These are phyloP conservation scores for Protonemura montana DNA, from an alignment of 2,888 invertebrate genomes.

Conservation along the genomic window DNA sequence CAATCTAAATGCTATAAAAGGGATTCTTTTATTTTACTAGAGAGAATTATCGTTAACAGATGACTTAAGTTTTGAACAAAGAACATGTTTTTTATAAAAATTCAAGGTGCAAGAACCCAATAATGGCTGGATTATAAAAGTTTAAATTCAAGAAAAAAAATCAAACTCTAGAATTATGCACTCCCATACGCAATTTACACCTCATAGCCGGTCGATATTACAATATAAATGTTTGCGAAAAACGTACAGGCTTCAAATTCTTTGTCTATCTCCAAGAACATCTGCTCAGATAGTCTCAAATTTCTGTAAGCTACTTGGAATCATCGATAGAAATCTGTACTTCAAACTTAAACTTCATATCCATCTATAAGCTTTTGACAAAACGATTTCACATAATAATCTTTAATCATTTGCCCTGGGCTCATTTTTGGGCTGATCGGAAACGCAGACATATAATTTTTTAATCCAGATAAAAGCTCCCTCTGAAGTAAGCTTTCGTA, in stretches of 20 bases:
- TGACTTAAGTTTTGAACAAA: too few species aligned
- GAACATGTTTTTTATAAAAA: too few species aligned
- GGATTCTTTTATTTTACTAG: too few species aligned
- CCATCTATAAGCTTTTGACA: not conserved
- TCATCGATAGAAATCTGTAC: not conserved
- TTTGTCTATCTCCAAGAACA: not conserved
- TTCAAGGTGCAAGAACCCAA: too few species aligned
- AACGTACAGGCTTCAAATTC: not conserved
- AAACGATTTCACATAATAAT: not conserved
- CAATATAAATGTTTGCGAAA: not conserved
- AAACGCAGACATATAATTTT: not conserved
- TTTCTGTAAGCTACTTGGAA: not conserved
- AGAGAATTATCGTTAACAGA: too few species aligned
- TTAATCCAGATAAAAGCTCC: constrained; percentile 12
- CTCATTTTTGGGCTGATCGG: not conserved
- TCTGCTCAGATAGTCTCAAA: not conserved
- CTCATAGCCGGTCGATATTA: not conserved
- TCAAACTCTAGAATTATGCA: not conserved
- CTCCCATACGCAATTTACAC: not conserved
- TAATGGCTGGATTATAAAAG: not conserved
- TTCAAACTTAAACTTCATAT: not conserved
- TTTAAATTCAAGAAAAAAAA: not conserved
- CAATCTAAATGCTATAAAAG: too few species aligned
- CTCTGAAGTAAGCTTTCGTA: not conserved
- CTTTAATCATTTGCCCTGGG: not conserved